Evolutionary conservation across 2,797 vertebrate species (phyloP).

Genomic region (Cirrhinus molitorella): DNA sequence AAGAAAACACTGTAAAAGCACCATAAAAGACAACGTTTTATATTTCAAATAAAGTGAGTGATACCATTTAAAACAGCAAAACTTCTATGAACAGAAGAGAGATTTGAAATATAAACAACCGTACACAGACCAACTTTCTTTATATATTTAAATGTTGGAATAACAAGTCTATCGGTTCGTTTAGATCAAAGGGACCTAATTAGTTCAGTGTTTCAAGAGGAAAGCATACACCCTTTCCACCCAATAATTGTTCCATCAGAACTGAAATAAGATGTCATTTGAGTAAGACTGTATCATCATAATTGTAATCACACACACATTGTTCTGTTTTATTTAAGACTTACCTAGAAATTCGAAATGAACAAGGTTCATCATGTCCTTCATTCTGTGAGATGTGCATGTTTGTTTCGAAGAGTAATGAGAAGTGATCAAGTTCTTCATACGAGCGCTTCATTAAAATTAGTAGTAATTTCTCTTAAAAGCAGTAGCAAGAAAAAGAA

Average conservation of each 20-base stretch:
- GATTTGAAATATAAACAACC: background rate
- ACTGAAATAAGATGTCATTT: conserved; percentile 42
- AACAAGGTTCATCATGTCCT: background rate
- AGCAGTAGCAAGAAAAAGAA: background rate
- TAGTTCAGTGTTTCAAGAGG: conserved; percentile 23
- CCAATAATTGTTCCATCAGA: conserved; percentile 36
- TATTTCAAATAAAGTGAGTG: background rate
- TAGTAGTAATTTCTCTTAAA: background rate
- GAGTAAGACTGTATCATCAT: conserved; percentile 13
- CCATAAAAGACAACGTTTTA: background rate
- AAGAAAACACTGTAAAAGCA: too few relatives aligned
- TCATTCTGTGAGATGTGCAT: conserved; percentile 11
- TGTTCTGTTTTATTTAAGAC: conserved; percentile 40
- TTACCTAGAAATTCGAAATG: background rate
- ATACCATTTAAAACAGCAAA: background rate
- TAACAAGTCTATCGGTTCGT: background rate
- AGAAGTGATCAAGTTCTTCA: background rate
- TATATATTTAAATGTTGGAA: conserved; percentile 1
- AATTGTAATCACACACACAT: conserved; percentile 50
- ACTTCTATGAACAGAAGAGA: background rate
- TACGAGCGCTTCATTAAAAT: background rate
- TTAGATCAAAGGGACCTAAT: conserved; percentile 26
- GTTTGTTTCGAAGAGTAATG: conserved; percentile 37
- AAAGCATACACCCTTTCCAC: conserved; percentile 13
- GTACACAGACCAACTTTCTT: background rate